A percentile compares a stretch with the other conserved stretches of the same genome.
Conservation (phyloP, 1,140 invertebrate species). For the Bombus confusus region DNA sequence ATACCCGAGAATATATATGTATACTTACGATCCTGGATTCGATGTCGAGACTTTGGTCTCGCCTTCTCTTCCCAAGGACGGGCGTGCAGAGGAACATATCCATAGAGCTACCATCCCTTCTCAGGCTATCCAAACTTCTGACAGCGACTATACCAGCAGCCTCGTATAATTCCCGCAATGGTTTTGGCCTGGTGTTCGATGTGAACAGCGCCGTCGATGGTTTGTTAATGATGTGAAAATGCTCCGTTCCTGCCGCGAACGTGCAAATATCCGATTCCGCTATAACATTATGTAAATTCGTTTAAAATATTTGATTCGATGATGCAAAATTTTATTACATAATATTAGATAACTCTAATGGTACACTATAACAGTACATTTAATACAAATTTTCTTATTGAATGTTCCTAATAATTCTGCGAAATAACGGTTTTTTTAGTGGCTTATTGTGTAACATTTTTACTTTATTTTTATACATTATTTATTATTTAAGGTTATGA, state of each 20-base stretch:
- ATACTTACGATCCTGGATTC: conserved; percentile 92
- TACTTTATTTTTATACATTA: no score
- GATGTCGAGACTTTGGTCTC: conserved; percentile 90
- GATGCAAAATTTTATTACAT: no score
- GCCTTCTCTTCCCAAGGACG: conserved; percentile 87
- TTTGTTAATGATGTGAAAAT: conserved; percentile 87
- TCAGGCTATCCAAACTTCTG: conserved; percentile 82
- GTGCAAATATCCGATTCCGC: conserved; percentile 93
- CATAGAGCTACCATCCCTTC: conserved; percentile 82
- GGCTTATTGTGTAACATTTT: no score
- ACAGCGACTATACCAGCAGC: conserved; percentile 85
- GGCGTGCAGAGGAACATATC: conserved; percentile 89
- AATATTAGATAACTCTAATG: no score
- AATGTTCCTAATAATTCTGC: no score
- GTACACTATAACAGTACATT: no score
- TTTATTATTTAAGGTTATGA: no score
- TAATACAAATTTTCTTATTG: no score
- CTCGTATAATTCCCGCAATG: conserved; percentile 88
- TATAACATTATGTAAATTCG: conserved; percentile 82
- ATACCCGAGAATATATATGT: not conserved
- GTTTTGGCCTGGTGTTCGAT: conserved; percentile 85
- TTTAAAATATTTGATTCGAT: not conserved
- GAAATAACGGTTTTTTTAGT: no score
- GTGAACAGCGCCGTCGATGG: conserved; percentile 88
- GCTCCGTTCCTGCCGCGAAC: conserved; percentile 89